These are phyloP conservation scores for Tokudaia tokunoshimensis DNA, from an alignment of 2,797 vertebrate species.

Conservation along the genomic window DNA sequence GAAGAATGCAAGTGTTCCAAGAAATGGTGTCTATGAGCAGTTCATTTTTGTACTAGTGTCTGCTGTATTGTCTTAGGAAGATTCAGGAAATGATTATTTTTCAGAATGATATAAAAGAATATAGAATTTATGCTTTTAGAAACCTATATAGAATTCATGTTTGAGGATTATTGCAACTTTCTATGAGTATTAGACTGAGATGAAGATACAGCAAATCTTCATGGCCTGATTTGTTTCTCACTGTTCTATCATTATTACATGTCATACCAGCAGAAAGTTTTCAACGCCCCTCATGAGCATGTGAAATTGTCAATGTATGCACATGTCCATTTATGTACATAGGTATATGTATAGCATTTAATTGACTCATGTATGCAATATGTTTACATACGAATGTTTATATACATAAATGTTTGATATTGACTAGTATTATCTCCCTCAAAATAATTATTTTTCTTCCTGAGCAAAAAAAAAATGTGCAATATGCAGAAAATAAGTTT, in stretches of 20 bases:
- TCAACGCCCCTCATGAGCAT: background rate
- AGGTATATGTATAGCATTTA: background rate
- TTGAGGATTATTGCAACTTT: background rate
- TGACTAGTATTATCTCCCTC: background rate
- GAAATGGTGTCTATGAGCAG: background rate
- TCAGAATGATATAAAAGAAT: background rate
- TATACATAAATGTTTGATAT: background rate
- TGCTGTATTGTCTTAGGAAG: background rate
- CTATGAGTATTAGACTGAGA: background rate
- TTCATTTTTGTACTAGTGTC: background rate
- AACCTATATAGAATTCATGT: background rate
- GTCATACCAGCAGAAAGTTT: rapidly evolving
- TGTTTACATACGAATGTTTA: background rate
- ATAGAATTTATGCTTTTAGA: background rate
- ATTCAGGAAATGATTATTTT: background rate
- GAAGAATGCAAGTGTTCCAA: rapidly evolving
- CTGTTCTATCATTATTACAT: background rate
- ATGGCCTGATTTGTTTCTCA: background rate
- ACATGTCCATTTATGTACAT: background rate
- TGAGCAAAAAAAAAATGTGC: background rate
- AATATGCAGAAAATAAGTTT: background rate
- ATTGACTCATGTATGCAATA: background rate
- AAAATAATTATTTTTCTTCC: background rate
- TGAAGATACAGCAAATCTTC: background rate
- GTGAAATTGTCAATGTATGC: background rate